Evolutionary conservation across 2,888 invertebrate species (phyloP).

Genomic region (Papilio demoleus): DNA sequence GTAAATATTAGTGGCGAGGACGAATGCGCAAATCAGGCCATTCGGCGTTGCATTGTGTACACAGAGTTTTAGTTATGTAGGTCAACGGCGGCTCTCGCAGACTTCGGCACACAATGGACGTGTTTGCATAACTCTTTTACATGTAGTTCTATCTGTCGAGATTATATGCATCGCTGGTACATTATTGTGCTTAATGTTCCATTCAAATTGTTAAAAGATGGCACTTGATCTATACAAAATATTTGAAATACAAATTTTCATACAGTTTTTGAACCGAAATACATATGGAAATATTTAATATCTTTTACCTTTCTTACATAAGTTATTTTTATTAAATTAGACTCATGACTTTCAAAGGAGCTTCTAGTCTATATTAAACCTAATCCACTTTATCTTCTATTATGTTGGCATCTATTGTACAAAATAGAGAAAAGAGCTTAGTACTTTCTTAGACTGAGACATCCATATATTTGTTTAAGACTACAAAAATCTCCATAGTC

Average conservation of each 20-base stretch:
- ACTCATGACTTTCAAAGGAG: background rate
- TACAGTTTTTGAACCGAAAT: too few relatives aligned
- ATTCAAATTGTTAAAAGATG: constrained; percentile 12
- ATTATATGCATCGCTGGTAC: constrained; percentile 22
- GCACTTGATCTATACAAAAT: background rate
- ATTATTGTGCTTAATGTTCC: background rate
- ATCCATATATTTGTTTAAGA: background rate
- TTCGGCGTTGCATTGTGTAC: constrained; percentile 30
- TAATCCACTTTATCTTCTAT: background rate
- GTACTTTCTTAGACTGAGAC: too few relatives aligned
- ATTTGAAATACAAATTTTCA: background rate
- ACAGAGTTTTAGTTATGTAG: constrained; percentile 36
- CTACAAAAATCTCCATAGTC: background rate
- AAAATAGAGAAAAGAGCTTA: too few relatives aligned
- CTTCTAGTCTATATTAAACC: background rate
- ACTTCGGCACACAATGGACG: constrained; percentile 37
- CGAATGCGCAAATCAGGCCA: constrained; percentile 30
- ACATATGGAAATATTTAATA: too few relatives aligned
- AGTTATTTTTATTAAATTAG: too few relatives aligned
- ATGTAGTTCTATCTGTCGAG: constrained; percentile 31
- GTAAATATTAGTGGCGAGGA: constrained; percentile 23
- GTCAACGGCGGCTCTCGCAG: constrained; percentile 36
- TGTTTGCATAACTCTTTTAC: constrained; percentile 38
- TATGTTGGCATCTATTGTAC: constrained; percentile 4
- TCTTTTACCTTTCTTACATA: too few relatives aligned